Evolutionary conservation across 2,113 vertebrate species (phyloP).

Genomic region (Neotoma lepida): DNA sequence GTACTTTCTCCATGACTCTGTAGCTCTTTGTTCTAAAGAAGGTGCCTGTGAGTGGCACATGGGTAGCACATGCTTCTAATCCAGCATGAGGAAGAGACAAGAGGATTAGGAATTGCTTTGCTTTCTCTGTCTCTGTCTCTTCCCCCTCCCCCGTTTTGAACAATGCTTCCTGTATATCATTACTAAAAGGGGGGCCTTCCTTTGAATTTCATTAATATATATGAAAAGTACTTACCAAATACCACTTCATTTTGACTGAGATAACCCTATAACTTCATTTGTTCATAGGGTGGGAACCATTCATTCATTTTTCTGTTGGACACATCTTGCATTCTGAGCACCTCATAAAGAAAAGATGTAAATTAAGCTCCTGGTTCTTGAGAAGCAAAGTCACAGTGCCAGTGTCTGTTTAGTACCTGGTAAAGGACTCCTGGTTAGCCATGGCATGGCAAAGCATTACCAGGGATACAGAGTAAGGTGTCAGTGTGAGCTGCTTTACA

Average conservation of each 20-base stretch:
- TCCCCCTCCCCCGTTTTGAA: too few relatives aligned
- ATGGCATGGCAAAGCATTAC: background rate
- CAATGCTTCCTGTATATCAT: background rate
- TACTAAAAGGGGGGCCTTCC: background rate
- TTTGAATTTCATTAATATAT: background rate
- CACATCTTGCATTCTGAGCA: background rate
- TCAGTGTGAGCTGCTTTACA: background rate
- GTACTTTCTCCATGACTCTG: background rate
- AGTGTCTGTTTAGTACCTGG: background rate
- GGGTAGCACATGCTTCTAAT: background rate
- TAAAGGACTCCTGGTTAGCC: background rate
- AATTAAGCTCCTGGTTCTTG: background rate
- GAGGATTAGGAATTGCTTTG: background rate
- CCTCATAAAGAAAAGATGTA: background rate
- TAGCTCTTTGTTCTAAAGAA: background rate
- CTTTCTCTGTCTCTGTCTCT: background rate
- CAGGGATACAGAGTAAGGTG: background rate
- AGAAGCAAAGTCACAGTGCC: too few relatives aligned
- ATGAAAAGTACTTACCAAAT: background rate
- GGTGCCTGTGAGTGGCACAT: too few relatives aligned
- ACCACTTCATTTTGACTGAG: background rate
- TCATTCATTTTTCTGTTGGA: background rate
- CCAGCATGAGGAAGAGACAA: background rate
- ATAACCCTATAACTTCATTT: background rate
- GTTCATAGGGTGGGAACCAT: background rate